Base-by-base conservation (phyloP, 2,113 vertebrate genomes). In the Myiozetetes cayanensis region DNA sequence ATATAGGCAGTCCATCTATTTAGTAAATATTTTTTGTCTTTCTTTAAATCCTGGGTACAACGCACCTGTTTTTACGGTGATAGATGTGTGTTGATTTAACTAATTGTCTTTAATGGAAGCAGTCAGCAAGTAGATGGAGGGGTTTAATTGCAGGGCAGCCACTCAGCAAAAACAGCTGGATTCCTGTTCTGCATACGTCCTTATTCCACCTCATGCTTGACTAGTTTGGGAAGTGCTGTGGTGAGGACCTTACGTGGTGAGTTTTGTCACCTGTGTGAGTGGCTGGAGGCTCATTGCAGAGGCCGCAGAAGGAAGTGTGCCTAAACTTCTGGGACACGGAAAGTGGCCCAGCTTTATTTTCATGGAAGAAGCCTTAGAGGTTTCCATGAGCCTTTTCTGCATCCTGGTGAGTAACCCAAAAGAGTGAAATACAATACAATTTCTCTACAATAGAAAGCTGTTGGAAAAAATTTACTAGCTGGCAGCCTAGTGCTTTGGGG, bases 21-120 rank as follows among this genome's bases (percentile, higher is more conserved):
- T 33, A 84, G 82, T 63, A 96, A 96, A 85, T 81, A 75, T 81
- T 74, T 83, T 62, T 90, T 88, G 35, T 63, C 52, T 81, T 93
- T 56, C 30, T 94, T 62, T 81, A 67, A 90, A 52, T 61, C 27
- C 49, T 73, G 56, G 53, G 25, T 89, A 61, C n/a, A 90, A 24
- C 85, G 74, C 65, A 73, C 65, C 79, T 96, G 82, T 44, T 81
- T 88, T 72, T 65, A 31, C 23, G 28, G 47, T 30, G 41, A 27
- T 63, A 70, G 31, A 37, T 85, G 33, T 10, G 2, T 85, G 47
- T 43, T 65, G 12, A 68, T 93, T 81, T 90, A 86, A 88, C 68
- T 92, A 81, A 49, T 94, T 76, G 37, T 83, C 55, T 77, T 85
- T 53, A 93, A 50, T 85, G 33, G 25, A 86, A 84, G 77, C 93